Evolutionary conservation across 2,797 vertebrate genomes (phyloP).

Genomic region (Protosalanx chinensis): DNA sequence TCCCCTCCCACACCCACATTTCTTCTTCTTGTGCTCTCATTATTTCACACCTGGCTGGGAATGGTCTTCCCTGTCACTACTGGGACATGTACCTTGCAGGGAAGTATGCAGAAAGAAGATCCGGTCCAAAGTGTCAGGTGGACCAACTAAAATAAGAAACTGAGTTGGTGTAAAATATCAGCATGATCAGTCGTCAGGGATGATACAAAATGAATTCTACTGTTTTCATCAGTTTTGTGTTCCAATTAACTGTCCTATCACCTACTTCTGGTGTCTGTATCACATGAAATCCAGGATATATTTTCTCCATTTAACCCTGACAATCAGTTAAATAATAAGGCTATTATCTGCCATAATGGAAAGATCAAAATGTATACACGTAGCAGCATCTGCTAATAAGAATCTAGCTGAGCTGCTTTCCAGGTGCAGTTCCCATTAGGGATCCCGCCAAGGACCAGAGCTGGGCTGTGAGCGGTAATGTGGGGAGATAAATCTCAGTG

Average conservation of each 20-base stretch:
- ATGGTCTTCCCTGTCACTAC: slow-evolving; percentile 27
- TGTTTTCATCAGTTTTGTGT: background rate
- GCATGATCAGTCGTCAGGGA: slow-evolving; percentile 13
- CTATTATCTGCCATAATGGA: slow-evolving; percentile 31
- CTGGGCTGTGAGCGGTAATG: slow-evolving; percentile 34
- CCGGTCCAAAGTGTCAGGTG: background rate
- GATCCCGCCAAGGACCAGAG: slow-evolving; percentile 30
- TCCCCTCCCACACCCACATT: background rate
- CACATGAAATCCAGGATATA: slow-evolving; percentile 15
- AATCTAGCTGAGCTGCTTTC: slow-evolving; percentile 4
- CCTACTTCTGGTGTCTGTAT: slow-evolving; percentile 9
- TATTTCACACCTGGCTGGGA: slow-evolving; percentile 10
- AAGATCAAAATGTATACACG: slow-evolving; percentile 34
- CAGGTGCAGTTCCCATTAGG: slow-evolving; percentile 22
- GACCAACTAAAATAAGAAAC: slow-evolving; percentile 28
- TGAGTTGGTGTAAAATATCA: background rate
- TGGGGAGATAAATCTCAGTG: slow-evolving; percentile 44
- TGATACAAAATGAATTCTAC: slow-evolving; percentile 30
- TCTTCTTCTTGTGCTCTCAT: slow-evolving; percentile 32
- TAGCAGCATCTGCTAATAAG: slow-evolving; percentile 20
- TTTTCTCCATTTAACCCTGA: slow-evolving; percentile 20
- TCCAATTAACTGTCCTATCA: slow-evolving; percentile 16
- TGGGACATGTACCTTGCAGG: slow-evolving; percentile 25
- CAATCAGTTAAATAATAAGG: slow-evolving; percentile 27
- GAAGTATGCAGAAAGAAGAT: background rate